A percentile compares a stretch with the other conserved stretches of the same genome.
phyloP scores from a whole-genome alignment of 1,140 invertebrate genomes.

The Dinoponera quadriceps region DNA sequence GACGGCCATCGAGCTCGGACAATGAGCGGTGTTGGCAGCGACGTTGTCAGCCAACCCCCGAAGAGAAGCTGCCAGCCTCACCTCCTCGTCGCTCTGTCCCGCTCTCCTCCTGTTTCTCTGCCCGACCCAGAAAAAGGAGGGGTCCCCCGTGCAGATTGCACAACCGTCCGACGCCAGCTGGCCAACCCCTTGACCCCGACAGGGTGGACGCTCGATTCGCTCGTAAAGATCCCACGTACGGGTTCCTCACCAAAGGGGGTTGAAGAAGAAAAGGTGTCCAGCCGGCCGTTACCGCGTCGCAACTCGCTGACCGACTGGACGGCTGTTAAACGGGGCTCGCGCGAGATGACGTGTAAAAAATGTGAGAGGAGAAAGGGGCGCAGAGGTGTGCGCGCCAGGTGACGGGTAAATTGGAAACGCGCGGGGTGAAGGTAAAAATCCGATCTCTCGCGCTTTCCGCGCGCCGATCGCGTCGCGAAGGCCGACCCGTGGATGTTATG shows the following conservation, averaged over 20 bases:
- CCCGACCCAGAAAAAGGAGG: constrained; percentile 62
- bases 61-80: constrained; percentile 37
- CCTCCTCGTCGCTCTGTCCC: constrained; percentile 19
- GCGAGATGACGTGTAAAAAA: constrained; percentile 15
- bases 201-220: constrained; percentile 66
- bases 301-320: constrained; percentile 54
- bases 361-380: constrained; percentile 2
- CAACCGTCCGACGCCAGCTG: constrained; percentile 78
- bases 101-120: constrained; percentile 25
- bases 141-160: constrained; percentile 74
- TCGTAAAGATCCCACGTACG: constrained; percentile 60
- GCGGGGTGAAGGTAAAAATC: constrained; percentile 10
- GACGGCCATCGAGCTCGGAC: constrained; percentile 74
- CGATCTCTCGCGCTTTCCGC: constrained; percentile 15
- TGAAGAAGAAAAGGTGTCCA: constrained; percentile 71
- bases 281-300: constrained; percentile 62
- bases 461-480: neutral
- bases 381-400: constrained; percentile 48
- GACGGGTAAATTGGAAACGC: constrained; percentile 28
- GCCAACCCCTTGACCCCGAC: constrained; percentile 78
- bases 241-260: constrained; percentile 66
- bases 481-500: neutral
- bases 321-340: constrained; percentile 49
- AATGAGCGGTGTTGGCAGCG: constrained; percentile 68
- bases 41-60: constrained; percentile 65